These are phyloP conservation scores for Palythoa heliodiscus DNA, from an alignment of 92 coral and sea anemone genomes.

Conservation along the genomic window DNA sequence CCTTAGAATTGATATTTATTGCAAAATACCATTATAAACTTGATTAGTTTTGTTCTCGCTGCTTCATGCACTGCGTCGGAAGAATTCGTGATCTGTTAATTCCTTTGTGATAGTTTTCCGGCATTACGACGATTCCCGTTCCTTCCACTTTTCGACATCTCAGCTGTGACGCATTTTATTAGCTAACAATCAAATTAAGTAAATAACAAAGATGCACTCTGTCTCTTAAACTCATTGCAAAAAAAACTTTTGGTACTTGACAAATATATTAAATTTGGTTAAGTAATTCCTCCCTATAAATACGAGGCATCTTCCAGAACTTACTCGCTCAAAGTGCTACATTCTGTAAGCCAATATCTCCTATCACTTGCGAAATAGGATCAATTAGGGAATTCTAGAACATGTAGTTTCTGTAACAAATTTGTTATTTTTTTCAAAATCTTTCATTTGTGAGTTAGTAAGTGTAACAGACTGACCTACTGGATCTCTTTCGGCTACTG, in stretches of 20 bases:
- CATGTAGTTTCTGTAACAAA: conserved; percentile 30
- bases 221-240: no score
- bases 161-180: no score
- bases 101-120: no score
- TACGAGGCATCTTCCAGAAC: conserved; percentile 4
- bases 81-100: no score
- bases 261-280: not conserved
- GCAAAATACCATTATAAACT: no score
- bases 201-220: no score
- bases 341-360: conserved; percentile 31
- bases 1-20: no score
- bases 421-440: conserved; percentile 11
- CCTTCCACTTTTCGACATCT: no score
- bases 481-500: not conserved
- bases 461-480: conserved; percentile 21
- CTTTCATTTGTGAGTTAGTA: conserved; percentile 16
- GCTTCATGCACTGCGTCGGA: no score
- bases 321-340: conserved; percentile 4
- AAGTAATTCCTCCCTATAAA: not conserved
- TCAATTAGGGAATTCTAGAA: conserved; percentile 38
- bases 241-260: not conserved
- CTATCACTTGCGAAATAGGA: not conserved
- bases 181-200: no score
- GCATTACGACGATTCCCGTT: no score
- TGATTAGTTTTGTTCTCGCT: no score